Conservation (phyloP, 2,113 vertebrate species). For the Gymnarchus niloticus region DNA sequence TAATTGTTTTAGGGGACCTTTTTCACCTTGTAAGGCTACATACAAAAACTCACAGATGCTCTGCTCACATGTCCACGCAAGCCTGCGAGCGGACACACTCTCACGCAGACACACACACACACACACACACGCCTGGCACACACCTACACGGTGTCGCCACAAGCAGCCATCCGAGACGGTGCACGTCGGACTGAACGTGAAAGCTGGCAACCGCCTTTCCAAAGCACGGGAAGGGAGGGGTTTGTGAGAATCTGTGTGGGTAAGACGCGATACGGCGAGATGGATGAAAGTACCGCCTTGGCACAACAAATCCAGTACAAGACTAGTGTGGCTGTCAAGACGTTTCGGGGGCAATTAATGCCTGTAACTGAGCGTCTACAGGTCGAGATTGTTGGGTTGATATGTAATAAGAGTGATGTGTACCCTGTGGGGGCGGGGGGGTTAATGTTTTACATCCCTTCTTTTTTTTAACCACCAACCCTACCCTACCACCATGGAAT, state of each 20-base stretch:
- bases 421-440: not conserved
- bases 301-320: not conserved
- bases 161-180: not conserved
- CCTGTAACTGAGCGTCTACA: not conserved
- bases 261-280: not conserved
- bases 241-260: not conserved
- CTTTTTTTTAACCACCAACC: not conserved
- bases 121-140: not conserved
- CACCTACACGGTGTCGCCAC: not conserved
- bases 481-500: not conserved
- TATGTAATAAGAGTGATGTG: not conserved
- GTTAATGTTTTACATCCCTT: not conserved
- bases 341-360: not conserved
- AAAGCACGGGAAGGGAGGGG: not conserved
- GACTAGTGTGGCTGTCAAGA: not conserved
- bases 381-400: not conserved
- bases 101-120: not conserved
- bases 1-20: no score
- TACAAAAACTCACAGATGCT: not conserved
- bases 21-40: not conserved
- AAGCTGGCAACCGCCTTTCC: no score
- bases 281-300: not conserved
- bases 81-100: not conserved
- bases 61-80: not conserved
- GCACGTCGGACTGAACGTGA: not conserved